Base-by-base conservation (phyloP, 1,140 invertebrate genomes). In the Eumeta japonica region DNA sequence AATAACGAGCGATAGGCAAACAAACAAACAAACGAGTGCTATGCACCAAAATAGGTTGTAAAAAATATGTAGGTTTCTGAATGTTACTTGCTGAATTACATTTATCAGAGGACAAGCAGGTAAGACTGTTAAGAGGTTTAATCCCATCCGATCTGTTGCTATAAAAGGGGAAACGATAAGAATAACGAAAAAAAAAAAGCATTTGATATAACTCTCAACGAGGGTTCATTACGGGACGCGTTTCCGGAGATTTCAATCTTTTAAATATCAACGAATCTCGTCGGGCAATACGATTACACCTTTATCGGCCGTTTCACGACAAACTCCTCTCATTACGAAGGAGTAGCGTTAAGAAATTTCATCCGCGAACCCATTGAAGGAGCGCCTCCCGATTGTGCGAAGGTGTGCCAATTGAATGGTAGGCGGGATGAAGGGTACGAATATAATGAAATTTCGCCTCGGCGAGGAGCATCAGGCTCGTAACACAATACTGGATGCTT, bases 261-360 rank as follows among this genome's bases (percentile, higher is more conserved):
- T 44, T 66, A 62, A 58, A 62, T 65, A 70, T 70, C 70, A 61
- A 55, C 59, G 54, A 58, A 67, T 70, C 64, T 66, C 56, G 50
- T 67, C 70, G 59, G 48, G 52, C 46, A 56, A 55, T 56, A 66
- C 60, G 62, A 73, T 71, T 70, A 71, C 53, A 70, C 62, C 68
- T 64, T 71, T 71, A 52, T 50, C 55, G 65, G 50, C 59, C 58
- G 63, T 70, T 61, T 63, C 64, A 66, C 59, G 67, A 63, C 58
- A 70, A 56, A 48, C 54, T 58, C 50, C 52, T 54, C 62, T 66
- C 60, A 68, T 71, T 64, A 71, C 68, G 57, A 58, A 52, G 48
- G 60, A 64, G 65, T 62, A 71, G 64, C 63, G 58, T 67, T 74
- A 70, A 71, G 66, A 73, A 71, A 73, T 70, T 70, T 73, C 64